Conservation (phyloP, 23 tunicate genomes). For the Halocynthia roretzi region DNA sequence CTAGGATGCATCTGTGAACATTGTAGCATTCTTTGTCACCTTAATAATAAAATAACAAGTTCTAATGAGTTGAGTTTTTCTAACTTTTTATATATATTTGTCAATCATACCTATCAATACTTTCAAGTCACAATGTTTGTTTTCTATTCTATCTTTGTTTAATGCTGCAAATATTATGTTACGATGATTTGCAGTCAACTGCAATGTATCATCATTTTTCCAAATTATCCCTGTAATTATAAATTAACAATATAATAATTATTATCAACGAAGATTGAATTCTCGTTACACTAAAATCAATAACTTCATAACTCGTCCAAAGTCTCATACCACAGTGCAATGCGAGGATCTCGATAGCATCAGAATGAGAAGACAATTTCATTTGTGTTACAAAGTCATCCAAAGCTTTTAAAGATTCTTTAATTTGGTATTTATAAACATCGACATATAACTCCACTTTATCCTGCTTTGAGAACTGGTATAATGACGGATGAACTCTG, state of each 20-base stretch:
- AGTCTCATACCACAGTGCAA: neutral
- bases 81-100: neutral
- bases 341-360: conserved; percentile 16
- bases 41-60: conserved; percentile 4
- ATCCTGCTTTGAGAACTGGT: too few relatives aligned
- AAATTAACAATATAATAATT: neutral
- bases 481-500: too few relatives aligned
- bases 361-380: neutral
- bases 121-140: conserved; percentile 32
- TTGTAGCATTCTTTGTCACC: conserved; percentile 2
- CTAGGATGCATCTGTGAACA: conserved; percentile 35
- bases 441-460: too few relatives aligned
- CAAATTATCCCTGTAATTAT: conserved; percentile 1
- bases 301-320: too few relatives aligned
- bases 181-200: neutral
- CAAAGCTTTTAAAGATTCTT: too few relatives aligned
- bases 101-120: conserved; percentile 6
- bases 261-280: neutral
- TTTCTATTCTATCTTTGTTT: conserved; percentile 31
- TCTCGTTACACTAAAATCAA: neutral
- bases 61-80: neutral
- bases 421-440: too few relatives aligned
- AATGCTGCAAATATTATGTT: conserved; percentile 4
- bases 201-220: neutral
- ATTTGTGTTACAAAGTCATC: conserved; percentile 1